Base-by-base conservation (phyloP, 2,113 vertebrate genomes). In the Platichthys flesus region DNA sequence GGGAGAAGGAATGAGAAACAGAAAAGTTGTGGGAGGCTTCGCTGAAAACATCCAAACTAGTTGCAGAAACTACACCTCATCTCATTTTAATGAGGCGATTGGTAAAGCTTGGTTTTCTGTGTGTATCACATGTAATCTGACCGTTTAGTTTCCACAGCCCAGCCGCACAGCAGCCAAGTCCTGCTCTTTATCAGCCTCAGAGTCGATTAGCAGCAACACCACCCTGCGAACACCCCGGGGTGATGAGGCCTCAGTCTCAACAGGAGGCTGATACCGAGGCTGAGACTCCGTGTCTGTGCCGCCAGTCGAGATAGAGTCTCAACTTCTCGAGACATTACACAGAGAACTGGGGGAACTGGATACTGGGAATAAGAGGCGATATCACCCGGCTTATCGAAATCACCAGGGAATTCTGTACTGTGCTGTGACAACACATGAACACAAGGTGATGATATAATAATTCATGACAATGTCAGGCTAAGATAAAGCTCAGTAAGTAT, bases 191-290 rank as follows among this genome's bases (percentile, higher is more conserved):
- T 72, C 76, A 60, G 63, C 23, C 45, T 76, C 20, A 69, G 31
- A 54, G 21, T 35, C 1, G 54, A 54, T 76, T 59, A 71, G 61
- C 55, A 52, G 56, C 31, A 71, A 15, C 51, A 47, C 26, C 16
- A 7, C 16, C 1, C 51, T 15, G 51, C 45, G 58, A 59, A 60
- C 52, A 56, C 55, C 51, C 42, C 7, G 0, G 10, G 65, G 73
- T 56, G 85, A 31, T 47, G 77, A 83, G 47, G 60, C 54, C 72
- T 68, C 37, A 37, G 54, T 57, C 71, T 68, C 52, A 72, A 70
- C 47, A 49, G 21, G 42, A 57, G 62, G 51, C 74, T 63, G 78
- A 75, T 67, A 65, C 31, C 4, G 37, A 68, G 35, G 10, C 63
- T 35, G 52, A n/a, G 64, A 76, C 54, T 64, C 6, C 2, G n/a